Percentiles rank a stretch among this genome's conserved stretches.
phyloP scores from a whole-genome alignment of 1,140 invertebrate genomes.

The Copidosoma floridanum region DNA sequence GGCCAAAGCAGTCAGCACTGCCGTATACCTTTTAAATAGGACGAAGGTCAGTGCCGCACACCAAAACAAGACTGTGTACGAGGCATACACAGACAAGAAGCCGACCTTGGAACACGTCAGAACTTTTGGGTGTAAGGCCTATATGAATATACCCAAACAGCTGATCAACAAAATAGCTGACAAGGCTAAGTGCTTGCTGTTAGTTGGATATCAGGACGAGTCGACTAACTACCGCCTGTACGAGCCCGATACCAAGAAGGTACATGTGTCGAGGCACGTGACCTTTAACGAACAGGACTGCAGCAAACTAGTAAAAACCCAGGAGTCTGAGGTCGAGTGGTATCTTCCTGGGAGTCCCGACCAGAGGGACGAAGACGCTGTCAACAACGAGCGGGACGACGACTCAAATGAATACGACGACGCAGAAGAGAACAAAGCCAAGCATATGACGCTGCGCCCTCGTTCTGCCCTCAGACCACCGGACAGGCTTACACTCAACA shows the following conservation, averaged over 20 bases:
- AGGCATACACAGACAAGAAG: constrained; percentile 29
- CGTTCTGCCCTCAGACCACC: neutral
- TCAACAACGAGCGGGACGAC: neutral
- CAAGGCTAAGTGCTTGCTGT: constrained; percentile 27
- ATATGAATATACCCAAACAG: constrained; percentile 35
- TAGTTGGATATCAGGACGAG: constrained; percentile 26
- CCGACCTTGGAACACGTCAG: constrained; percentile 35
- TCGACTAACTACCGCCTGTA: constrained; percentile 28
- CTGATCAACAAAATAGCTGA: constrained; percentile 34
- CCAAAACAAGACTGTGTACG: constrained; percentile 15
- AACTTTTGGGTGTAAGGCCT: constrained; percentile 43
- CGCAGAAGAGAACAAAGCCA: neutral
- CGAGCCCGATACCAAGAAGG: constrained; percentile 13
- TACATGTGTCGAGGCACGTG: constrained; percentile 19
- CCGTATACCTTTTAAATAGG: constrained; percentile 45
- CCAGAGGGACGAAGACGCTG: neutral
- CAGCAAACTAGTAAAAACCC: neutral
- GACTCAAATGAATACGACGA: neutral
- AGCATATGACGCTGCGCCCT: neutral
- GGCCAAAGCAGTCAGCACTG: constrained; percentile 48
- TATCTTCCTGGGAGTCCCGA: neutral
- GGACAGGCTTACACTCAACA: neutral
- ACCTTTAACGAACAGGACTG: neutral
- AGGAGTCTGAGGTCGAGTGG: neutral
- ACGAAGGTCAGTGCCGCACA: neutral